Base-by-base conservation (phyloP, 2,797 vertebrate genomes). In the Pelodytes ibericus region DNA sequence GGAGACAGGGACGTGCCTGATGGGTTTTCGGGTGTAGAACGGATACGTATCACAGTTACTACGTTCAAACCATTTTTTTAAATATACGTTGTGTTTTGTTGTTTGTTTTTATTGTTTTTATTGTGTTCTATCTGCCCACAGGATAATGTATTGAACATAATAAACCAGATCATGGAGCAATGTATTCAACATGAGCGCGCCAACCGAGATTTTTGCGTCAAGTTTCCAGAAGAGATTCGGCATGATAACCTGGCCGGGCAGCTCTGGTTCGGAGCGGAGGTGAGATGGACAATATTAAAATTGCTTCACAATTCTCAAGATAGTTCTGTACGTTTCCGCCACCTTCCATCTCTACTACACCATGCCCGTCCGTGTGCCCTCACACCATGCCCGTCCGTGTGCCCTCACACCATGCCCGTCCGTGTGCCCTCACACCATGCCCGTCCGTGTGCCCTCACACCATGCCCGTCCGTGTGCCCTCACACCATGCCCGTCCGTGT, bases 181-280 rank as follows among this genome's bases (percentile, higher is more conserved):
- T 99, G 97, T 91, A 99, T 99, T 84, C 95, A 95, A 18, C 91
- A 93, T 3, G 94, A 98, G 79, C 92, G 97, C 27, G 97, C 97
- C 83, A 96, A 98, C 81, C 86, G 97, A 81, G 97, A 99, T 87
- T 99, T 99, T 72, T 94, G 93, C 57, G 97, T 97, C 27, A 99
- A 99, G 88, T 99, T 99, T 90, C 97, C 97, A 0, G 97, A 99
- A 87, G 97, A 99, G 91, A 97, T 99, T 85, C 94, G 97, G n/a
- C 97, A 99, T 68, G 97, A 99, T 92, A 99, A 95, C 94, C 91
- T 99, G 79, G 97, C 96, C 0, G 97, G 97, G 81, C 97, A 99
- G 88, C 92, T 99, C 82, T 99, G 97, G 97, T 99, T 99, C 80
- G 97, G 97, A 39, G 97, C 97, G 2, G 97, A 99, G 95, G 97